Percentiles rank a stretch among this genome's conserved stretches.
phyloP scores from a whole-genome alignment of 2,888 invertebrate genomes.

The Tachystola acroxantha region DNA sequence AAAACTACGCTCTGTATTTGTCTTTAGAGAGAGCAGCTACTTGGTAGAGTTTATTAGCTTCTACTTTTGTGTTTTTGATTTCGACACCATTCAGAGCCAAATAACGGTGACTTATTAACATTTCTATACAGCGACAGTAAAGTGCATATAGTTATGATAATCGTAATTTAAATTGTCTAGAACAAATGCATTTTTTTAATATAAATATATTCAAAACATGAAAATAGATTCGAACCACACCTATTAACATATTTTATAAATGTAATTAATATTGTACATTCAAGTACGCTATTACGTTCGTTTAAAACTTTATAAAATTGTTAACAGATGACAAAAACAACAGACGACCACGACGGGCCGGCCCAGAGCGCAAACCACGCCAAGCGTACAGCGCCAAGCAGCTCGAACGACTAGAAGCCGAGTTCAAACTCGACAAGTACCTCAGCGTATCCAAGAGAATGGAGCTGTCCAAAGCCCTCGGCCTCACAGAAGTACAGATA shows the following conservation, averaged over 20 bases:
- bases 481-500: constrained; percentile 95
- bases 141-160: too few species aligned
- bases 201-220: too few species aligned
- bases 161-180: too few species aligned
- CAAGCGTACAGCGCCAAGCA: constrained; percentile 98
- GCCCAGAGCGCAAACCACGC: constrained; percentile 94
- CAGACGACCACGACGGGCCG: constrained; percentile 90
- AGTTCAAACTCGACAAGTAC: constrained; percentile 97
- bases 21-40: constrained; percentile 67
- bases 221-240: too few species aligned
- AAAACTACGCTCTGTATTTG: constrained; percentile 60
- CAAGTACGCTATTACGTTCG: too few species aligned
- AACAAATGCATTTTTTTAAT: too few species aligned
- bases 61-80: too few species aligned
- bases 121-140: too few species aligned
- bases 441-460: constrained; percentile 96
- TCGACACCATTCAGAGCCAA: too few species aligned
- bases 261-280: too few species aligned
- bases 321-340: constrained; percentile 86
- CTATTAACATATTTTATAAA: too few species aligned
- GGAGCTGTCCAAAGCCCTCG: constrained; percentile 93
- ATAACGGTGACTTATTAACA: too few species aligned
- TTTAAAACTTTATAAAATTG: not conserved
- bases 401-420: constrained; percentile 92
- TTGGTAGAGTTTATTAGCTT: constrained; percentile 36